Percentiles rank a stretch among this genome's conserved stretches.
Evolutionary conservation across 2,888 invertebrate genomes (phyloP).

Genomic region (Andrena trimmerana): DNA sequence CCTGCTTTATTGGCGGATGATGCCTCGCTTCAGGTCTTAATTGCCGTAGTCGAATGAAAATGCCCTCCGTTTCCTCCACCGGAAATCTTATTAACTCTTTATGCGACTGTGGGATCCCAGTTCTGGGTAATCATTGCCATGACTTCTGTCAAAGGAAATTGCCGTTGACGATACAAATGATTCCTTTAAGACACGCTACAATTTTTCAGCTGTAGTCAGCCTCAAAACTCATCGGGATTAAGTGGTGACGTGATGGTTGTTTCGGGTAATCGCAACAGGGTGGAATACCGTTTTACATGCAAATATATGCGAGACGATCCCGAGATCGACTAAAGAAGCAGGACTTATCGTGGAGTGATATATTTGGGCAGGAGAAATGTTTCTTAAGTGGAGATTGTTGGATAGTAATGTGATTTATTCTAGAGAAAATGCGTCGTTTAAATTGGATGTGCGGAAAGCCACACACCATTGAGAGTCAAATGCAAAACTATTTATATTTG

Average conservation of each 20-base stretch:
- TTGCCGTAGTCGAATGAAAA: conserved; percentile 29
- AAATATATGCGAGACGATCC: conserved; percentile 52
- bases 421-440: conserved; percentile 1
- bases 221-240: background rate
- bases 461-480: background rate
- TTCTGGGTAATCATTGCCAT: background rate
- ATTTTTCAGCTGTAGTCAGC: background rate
- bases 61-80: background rate
- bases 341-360: conserved; percentile 44
- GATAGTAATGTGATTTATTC: conserved; percentile 51
- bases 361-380: conserved; percentile 23
- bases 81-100: background rate
- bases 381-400: conserved; percentile 54
- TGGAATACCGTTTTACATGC: conserved; percentile 57
- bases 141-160: background rate
- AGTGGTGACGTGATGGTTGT: conserved; percentile 3
- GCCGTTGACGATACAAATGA: too few relatives aligned
- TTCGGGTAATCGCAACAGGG: conserved; percentile 39
- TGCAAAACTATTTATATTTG: background rate
- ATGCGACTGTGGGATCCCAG: background rate
- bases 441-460: background rate
- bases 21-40: conserved; percentile 38
- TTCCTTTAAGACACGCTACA: too few relatives aligned
- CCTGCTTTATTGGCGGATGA: conserved; percentile 42
- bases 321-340: conserved; percentile 54